A percentile compares a stretch with the other conserved stretches of the same genome.
Evolutionary conservation across 2,113 vertebrate species (phyloP).

Genomic region (Sphyrna mokarran): DNA sequence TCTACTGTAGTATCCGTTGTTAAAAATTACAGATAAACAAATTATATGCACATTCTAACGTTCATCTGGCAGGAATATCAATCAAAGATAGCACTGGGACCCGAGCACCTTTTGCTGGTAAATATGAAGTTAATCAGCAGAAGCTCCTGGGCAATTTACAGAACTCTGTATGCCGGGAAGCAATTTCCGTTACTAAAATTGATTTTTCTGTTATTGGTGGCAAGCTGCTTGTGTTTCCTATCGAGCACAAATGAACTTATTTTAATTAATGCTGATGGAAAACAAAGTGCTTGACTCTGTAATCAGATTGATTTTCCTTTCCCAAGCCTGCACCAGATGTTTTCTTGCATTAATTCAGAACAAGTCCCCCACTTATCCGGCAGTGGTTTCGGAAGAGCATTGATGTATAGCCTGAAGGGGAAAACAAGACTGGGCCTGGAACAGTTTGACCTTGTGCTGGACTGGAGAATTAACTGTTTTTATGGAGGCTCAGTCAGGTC

Average conservation of each 20-base stretch:
- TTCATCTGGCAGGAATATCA: not conserved
- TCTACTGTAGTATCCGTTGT: not conserved
- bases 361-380: constrained; percentile 40
- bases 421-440: constrained; percentile 41
- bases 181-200: not conserved
- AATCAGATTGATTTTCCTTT: constrained; percentile 42
- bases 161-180: not conserved
- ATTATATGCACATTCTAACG: constrained; percentile 18
- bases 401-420: constrained; percentile 40
- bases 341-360: constrained; percentile 38
- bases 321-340: constrained; percentile 2
- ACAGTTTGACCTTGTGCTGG: constrained; percentile 44
- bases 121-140: not conserved
- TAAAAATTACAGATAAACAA: not conserved
- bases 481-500: constrained; percentile 43
- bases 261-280: constrained; percentile 30
- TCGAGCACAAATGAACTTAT: not conserved
- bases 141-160: not conserved
- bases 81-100: not conserved
- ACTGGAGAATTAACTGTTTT: constrained; percentile 43
- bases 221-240: not conserved
- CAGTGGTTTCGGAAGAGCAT: constrained; percentile 41
- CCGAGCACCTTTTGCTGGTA: not conserved
- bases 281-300: constrained; percentile 27
- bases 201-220: not conserved